These are phyloP conservation scores for Anguilla megastoma DNA, from an alignment of 2,797 vertebrate species.

Conservation along the genomic window DNA sequence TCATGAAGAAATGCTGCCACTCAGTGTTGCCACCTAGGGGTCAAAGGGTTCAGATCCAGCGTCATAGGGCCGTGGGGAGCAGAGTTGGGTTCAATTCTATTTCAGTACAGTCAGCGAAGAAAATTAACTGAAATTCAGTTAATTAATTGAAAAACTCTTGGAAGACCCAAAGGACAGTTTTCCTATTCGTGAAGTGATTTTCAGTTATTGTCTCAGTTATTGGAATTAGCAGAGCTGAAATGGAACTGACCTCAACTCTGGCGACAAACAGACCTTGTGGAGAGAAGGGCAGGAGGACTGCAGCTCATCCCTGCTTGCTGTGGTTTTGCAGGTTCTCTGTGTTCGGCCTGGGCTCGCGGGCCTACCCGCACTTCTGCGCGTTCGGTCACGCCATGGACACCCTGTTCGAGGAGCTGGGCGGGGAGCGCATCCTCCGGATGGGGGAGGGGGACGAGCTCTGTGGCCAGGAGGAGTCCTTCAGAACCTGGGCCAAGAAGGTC, in stretches of 20 bases:
- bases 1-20: too few species aligned
- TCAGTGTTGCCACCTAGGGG: too few species aligned
- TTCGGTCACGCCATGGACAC: slow-evolving; percentile 98
- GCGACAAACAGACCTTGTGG: background rate
- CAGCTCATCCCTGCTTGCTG: slow-evolving; percentile 1
- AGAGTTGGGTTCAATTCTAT: background rate
- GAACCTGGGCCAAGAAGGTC: slow-evolving; percentile 98
- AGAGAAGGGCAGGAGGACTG: background rate
- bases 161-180: background rate
- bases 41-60: too few species aligned
- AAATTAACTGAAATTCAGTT: background rate
- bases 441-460: slow-evolving; percentile 97
- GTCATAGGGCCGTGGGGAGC: background rate
- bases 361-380: slow-evolving; percentile 98
- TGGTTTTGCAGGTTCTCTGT: slow-evolving; percentile 85
- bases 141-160: background rate
- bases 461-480: slow-evolving; percentile 96
- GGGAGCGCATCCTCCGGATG: slow-evolving; percentile 98
- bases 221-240: background rate
- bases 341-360: slow-evolving; percentile 95
- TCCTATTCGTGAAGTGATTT: background rate
- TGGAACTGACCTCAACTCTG: background rate
- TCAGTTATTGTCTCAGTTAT: background rate
- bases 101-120: background rate
- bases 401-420: slow-evolving; percentile 93